Base-by-base conservation (phyloP, 2,888 invertebrate genomes). In the Nymphalis urticae region DNA sequence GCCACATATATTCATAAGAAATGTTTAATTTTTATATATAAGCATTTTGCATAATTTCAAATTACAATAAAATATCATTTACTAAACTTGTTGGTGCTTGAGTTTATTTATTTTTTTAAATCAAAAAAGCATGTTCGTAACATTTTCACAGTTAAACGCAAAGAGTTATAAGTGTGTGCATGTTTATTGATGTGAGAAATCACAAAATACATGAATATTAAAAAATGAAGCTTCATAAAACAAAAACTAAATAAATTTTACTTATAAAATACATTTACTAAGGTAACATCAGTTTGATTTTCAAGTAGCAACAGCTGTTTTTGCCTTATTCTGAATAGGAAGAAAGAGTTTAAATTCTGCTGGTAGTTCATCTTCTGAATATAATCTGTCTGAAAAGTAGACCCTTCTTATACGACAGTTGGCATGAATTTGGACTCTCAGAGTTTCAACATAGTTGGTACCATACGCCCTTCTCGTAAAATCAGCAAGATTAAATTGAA, bases 341-440 rank as follows among this genome's bases (percentile, higher is more conserved):
- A 98, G 94, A 90, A 98, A 98, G 60, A 99, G 93, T 91, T 98
- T 98, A 86, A 98, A 98, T 85, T 98, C 98, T 47, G 98, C 97
- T 5, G 98, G 98, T 75, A 98, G 89, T 87, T 98, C 98, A 84
- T 98, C 98, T 92, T 98, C 98, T 7, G 97, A 96, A 90, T 98
- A 98, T 67, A 98, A 92, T 81, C 98, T 94, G 86, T 97, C 97
- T n/a, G 97, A 97, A 86, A 97, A 97, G 86, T 97, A 97, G 80
- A 93, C 97, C 89, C 98, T 94, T 79, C 98, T 94, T 73, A 99
- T 96, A 77, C 98, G 94, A 83, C 98, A 98, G 89, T 99, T 99
- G 53, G 98, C 98, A 90, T 99, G 98, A 77, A 99, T 97, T 94
- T 98, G 96, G 70, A 99, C 96, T 79, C 98, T 93, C 58, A 95